phyloP scores from a whole-genome alignment of 2,888 invertebrate genomes.

The Lysandra bellargus region DNA sequence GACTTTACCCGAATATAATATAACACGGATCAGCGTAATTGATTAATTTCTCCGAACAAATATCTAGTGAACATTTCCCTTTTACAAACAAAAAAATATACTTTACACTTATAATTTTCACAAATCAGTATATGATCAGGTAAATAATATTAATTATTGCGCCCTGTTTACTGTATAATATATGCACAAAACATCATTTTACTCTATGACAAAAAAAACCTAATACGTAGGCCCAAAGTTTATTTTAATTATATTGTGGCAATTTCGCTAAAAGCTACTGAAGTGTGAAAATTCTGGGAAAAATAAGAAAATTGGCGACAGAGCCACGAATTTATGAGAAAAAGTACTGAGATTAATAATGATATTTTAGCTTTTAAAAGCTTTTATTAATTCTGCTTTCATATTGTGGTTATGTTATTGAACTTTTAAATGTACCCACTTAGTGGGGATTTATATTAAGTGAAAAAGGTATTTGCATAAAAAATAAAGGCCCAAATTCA shows the following conservation, averaged over 20 bases:
- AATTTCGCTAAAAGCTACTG: constrained; percentile 26
- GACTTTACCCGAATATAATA: not conserved
- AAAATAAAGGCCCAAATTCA: not conserved
- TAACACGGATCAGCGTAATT: not conserved
- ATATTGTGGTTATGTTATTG: constrained; percentile 8
- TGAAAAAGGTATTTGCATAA: not conserved
- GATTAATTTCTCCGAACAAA: no score
- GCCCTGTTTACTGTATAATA: no score
- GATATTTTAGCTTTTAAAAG: constrained; percentile 18
- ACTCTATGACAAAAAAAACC: not conserved
- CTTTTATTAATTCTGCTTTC: constrained; percentile 12
- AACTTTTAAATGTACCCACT: not conserved
- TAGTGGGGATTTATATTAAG: not conserved
- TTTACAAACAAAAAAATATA: no score
- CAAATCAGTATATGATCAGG: no score
- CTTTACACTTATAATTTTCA: no score
- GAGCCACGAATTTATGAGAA: not conserved
- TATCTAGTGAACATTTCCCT: no score
- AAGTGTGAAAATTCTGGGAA: constrained; percentile 18
- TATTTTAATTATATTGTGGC: constrained; percentile 1
- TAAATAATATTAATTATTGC: no score
- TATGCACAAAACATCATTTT: no score
- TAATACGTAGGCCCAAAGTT: not conserved
- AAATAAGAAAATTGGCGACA: constrained; percentile 13
- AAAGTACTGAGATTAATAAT: constrained; percentile 1